Percentiles rank a stretch among this genome's conserved stretches.
phyloP scores from a whole-genome alignment of 2,797 vertebrate species.

The Falco novaeseelandiae region DNA sequence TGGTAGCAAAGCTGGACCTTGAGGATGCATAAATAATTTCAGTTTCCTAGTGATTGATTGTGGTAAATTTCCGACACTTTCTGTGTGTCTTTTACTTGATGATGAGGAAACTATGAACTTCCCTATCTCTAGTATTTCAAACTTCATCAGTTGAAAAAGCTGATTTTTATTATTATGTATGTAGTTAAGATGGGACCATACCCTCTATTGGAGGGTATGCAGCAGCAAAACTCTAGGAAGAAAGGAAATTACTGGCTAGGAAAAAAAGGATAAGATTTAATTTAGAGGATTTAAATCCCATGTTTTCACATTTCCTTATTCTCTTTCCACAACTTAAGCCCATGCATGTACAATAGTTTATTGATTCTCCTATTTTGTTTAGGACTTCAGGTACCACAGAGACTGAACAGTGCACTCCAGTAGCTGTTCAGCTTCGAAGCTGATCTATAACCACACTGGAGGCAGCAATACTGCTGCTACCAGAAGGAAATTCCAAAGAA shows the following conservation, averaged over 20 bases:
- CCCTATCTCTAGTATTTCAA: not conserved
- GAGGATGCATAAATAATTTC: not conserved
- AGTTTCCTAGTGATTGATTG: not conserved
- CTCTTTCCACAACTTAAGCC: not conserved
- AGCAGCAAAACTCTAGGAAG: not conserved
- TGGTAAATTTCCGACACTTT: not conserved
- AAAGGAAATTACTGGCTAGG: not conserved
- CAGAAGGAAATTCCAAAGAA: not conserved
- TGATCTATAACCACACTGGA: not conserved
- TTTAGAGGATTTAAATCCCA: not conserved
- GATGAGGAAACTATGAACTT: not conserved
- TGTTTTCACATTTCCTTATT: not conserved
- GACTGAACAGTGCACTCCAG: not conserved
- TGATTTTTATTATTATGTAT: not conserved
- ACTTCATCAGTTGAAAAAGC: not conserved
- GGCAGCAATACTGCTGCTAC: not conserved
- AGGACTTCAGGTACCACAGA: not conserved
- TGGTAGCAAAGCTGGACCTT: not conserved
- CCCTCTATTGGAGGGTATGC: not conserved
- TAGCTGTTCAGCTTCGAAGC: not conserved
- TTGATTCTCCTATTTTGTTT: not conserved
- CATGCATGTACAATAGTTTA: not conserved
- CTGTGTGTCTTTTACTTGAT: not conserved
- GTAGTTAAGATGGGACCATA: not conserved
- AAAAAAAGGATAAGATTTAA: not conserved